These are phyloP conservation scores for Daktulosphaira vitifoliae DNA, from an alignment of 1,140 invertebrate genomes.

Conservation along the genomic window DNA sequence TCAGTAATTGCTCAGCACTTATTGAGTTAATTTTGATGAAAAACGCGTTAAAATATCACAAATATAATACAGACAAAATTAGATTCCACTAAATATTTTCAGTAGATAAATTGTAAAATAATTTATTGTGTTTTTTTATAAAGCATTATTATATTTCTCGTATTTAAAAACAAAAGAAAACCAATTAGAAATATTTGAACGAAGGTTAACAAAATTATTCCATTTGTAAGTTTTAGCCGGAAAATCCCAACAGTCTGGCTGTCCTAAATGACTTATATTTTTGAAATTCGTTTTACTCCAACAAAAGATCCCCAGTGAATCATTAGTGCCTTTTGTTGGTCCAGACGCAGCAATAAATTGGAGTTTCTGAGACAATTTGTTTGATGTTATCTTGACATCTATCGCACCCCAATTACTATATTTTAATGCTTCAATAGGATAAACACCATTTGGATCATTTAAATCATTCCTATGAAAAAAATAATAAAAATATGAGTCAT, in stretches of 20 bases:
- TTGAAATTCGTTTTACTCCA: not conserved
- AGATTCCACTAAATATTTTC: no score
- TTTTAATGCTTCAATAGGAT: not conserved
- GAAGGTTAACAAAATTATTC: no score
- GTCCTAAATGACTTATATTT: conserved; percentile 1
- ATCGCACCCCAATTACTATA: conserved; percentile 2
- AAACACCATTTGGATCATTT: conserved; percentile 1
- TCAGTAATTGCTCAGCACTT: no score
- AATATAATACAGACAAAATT: no score
- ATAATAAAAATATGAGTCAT: no score
- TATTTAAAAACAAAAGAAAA: no score
- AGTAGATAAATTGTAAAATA: no score
- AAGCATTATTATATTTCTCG: no score
- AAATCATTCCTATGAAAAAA: not conserved
- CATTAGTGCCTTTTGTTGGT: not conserved
- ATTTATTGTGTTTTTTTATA: no score
- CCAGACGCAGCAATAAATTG: not conserved
- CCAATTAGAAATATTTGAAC: no score
- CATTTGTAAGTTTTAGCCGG: not conserved
- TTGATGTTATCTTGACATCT: not conserved
- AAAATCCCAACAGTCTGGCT: conserved; percentile 19
- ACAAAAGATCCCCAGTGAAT: not conserved
- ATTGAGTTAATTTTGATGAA: no score
- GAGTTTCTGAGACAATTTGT: not conserved
- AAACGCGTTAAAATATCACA: no score